Percentiles rank a stretch among this genome's conserved stretches.
phyloP scores from a whole-genome alignment of 1,140 invertebrate genomes.

The Procambarus virginalis region DNA sequence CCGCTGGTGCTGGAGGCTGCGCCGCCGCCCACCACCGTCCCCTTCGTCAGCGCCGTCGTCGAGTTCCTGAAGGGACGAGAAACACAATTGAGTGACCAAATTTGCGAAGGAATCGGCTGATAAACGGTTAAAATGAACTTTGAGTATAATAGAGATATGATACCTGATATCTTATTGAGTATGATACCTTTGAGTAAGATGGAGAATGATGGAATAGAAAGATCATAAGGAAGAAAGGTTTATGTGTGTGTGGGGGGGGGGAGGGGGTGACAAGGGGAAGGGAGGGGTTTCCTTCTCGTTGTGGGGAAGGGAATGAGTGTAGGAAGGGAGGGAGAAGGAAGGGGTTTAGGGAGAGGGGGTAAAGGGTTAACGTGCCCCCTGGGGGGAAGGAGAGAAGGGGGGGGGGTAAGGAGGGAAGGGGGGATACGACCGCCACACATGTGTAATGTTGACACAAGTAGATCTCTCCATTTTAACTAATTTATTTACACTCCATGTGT shows the following conservation, averaged over 20 bases:
- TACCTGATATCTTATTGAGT: too few species aligned
- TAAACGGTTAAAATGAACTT: neutral
- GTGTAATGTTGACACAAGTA: too few species aligned
- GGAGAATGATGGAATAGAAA: too few species aligned
- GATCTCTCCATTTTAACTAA: too few species aligned
- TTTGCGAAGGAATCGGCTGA: neutral
- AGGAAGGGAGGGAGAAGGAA: neutral
- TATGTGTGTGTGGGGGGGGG: too few species aligned
- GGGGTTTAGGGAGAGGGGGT: too few species aligned
- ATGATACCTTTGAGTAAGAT: too few species aligned
- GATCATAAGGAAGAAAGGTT: too few species aligned
- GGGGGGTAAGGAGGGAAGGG: neutral
- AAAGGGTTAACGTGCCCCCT: too few species aligned
- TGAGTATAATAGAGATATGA: neutral
- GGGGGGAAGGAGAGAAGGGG: neutral
- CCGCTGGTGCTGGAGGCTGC: conserved; percentile 55
- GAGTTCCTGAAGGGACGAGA: conserved; percentile 62
- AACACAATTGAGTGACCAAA: neutral
- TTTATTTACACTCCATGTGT: too few species aligned
- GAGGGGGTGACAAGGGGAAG: too few species aligned
- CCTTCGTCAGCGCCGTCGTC: conserved; percentile 69
- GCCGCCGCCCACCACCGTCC: conserved; percentile 40
- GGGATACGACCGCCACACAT: neutral
- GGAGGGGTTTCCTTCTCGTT: too few species aligned
- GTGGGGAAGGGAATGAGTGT: neutral